phyloP scores from a whole-genome alignment of 2,888 invertebrate genomes.

The Pyrrhosoma nymphula region DNA sequence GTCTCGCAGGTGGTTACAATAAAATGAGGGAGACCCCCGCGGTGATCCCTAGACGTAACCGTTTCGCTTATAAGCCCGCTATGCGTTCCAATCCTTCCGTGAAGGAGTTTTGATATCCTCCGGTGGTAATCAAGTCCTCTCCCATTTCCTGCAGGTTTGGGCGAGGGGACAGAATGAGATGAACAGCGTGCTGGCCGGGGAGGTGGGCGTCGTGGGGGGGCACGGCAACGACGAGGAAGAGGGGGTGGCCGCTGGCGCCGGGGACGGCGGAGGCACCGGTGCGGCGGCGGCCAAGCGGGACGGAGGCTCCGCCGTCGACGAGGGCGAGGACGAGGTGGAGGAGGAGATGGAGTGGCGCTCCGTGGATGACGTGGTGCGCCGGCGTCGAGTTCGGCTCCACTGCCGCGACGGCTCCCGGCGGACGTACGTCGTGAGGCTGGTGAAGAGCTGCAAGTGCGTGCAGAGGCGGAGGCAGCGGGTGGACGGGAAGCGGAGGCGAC shows the following conservation, averaged over 20 bases:
- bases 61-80: not conserved
- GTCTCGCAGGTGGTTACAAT: not conserved
- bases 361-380: conserved; percentile 68
- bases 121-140: not conserved
- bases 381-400: conserved; percentile 69
- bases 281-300: not conserved
- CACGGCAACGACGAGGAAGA: not conserved
- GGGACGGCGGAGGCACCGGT: not conserved
- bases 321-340: not conserved
- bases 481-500: conserved; percentile 17
- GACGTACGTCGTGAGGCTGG: conserved; percentile 69
- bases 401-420: conserved; percentile 70
- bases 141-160: conserved; percentile 2
- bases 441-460: conserved; percentile 70
- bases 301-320: not conserved
- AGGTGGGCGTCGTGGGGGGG: not conserved
- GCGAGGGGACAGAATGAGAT: conserved; percentile 52
- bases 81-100: not conserved
- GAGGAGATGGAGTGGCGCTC: conserved; percentile 69
- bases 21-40: not conserved
- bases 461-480: conserved; percentile 52
- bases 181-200: conserved; percentile 41
- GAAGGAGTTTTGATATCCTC: not conserved
- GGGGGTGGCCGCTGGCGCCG: not conserved
- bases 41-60: not conserved